Evolutionary conservation across 35 echinoderm and acorn worm species (phyloP).

Genomic region (Ophioderma brevispina): DNA sequence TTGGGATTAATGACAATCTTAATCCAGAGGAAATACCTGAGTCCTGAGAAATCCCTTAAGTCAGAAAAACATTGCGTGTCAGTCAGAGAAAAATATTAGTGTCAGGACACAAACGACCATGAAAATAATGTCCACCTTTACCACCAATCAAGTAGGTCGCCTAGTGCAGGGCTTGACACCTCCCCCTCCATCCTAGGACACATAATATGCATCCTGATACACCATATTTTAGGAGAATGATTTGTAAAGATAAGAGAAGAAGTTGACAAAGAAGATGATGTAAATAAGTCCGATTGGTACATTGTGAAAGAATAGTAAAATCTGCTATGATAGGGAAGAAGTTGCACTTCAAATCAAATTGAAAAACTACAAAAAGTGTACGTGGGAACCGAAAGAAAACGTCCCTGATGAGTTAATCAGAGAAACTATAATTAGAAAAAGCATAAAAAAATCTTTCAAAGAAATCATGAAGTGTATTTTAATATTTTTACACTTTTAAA

Average conservation of each 20-base stretch:
- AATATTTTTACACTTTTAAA: no score
- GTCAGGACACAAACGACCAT: background rate
- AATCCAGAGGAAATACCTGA: conserved; percentile 1
- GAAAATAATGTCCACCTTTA: no score
- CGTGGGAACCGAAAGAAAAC: conserved; percentile 48
- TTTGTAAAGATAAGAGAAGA: background rate
- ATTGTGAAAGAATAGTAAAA: background rate
- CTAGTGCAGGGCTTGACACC: background rate
- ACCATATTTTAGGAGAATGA: background rate
- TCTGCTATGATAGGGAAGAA: conserved; percentile 26
- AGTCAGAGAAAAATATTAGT: background rate
- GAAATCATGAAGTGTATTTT: no score
- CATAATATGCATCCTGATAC: background rate
- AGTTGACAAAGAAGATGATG: background rate
- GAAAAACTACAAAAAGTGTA: conserved; percentile 20
- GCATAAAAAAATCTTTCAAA: background rate
- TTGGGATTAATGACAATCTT: background rate
- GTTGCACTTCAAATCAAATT: conserved; percentile 56
- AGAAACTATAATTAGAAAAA: conserved; percentile 31
- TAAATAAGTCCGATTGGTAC: background rate
- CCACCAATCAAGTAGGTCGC: background rate
- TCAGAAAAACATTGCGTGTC: background rate
- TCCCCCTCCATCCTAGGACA: background rate
- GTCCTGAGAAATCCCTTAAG: background rate
- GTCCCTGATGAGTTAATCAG: conserved; percentile 28